Percentiles rank a stretch among this genome's conserved stretches.
phyloP scores from a whole-genome alignment of 2,113 vertebrate genomes.

The Laticauda colubrina region DNA sequence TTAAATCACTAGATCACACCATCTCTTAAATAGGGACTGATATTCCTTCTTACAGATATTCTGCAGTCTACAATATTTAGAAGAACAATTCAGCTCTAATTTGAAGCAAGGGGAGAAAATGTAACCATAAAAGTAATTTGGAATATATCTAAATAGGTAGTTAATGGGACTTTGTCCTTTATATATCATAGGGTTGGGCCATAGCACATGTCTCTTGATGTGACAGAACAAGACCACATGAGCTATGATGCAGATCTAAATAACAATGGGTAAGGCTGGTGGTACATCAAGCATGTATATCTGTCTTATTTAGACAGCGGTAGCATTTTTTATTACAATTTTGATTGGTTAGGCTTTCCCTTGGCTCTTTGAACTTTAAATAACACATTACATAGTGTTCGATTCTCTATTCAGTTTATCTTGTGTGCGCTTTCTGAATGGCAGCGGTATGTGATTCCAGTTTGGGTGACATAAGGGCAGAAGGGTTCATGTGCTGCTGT shows the following conservation, averaged over 20 bases:
- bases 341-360: neutral
- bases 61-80: neutral
- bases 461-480: neutral
- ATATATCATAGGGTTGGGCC: neutral
- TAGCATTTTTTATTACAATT: neutral
- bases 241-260: neutral
- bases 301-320: neutral
- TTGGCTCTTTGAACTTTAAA: neutral
- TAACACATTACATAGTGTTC: neutral
- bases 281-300: neutral
- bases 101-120: neutral
- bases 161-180: neutral
- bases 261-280: neutral
- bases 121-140: neutral
- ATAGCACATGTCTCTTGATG: neutral
- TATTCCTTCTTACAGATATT: neutral
- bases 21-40: neutral
- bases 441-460: neutral
- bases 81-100: neutral
- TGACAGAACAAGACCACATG: neutral
- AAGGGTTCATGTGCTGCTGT: neutral
- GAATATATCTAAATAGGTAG: neutral
- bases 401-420: neutral
- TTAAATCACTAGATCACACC: neutral
- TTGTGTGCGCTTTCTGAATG: neutral